Base-by-base conservation (phyloP, 92 coral and sea anemone species). In the Actinostola sp. region DNA sequence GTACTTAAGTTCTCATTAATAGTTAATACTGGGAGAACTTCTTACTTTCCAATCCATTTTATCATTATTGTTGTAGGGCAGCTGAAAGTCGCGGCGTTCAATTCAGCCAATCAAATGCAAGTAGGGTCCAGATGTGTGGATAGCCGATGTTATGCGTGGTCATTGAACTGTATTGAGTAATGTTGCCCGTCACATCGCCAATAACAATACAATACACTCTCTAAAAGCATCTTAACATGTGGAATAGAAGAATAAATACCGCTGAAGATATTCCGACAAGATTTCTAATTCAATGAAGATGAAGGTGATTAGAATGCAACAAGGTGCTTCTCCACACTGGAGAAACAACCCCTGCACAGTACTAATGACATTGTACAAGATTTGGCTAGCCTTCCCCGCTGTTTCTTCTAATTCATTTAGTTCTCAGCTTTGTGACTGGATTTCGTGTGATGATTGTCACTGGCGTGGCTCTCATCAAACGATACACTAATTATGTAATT, bases 361-460 rank as follows among this genome's bases (percentile, higher is more conserved):
- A 8, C 66, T 83, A 76, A 77, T 63, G 83, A 83, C 83, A 69
- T 61, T 52, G 42, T 19, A 79, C 56, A 76, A 70, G 62, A 69
- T 68, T 83, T 76, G 82, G 72, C 88, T 62, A 35, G 58, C 39
- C 23, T 65, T 48, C 73, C 88, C 83, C 14, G 79, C 79, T 73
- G 79, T 9, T 73, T 61, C 48, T 3, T 45, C 61, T 73, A 73
- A 73, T 73, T 73, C 35, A 36, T 49, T 73, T 73, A 73, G 45
- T 32, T 62, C 45, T 21, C 23, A 32, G 44, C 13, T 46, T 61
- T 59, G 2, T 32, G 8, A 73, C 27, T 73, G 79, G 79, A 17
- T 42, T 21, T 16, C 8, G 70, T 15, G 28, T 61, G 23, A 72
- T 72, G 30, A 39, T 11, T 20, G 33, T n/a, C 55, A 50, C 3